Evolutionary conservation across 2,797 vertebrate genomes (phyloP).

Genomic region (Rhynchotus rufescens): DNA sequence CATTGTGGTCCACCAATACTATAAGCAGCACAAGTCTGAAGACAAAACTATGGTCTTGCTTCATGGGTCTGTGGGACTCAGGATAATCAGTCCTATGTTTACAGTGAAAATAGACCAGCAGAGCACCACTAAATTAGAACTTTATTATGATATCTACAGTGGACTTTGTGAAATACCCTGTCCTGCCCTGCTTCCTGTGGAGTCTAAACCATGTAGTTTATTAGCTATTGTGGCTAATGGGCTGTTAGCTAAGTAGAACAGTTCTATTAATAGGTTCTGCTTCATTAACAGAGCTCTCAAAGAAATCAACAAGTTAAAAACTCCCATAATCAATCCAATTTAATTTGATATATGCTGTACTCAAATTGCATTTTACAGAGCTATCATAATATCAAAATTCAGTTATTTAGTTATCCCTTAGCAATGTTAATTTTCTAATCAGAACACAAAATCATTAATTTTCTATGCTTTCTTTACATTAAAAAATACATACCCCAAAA

Average conservation of each 20-base stretch:
- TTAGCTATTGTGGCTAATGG: conserved; percentile 22
- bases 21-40: background rate
- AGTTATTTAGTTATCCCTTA: conserved; percentile 66
- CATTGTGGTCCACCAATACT: background rate
- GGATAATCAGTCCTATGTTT: background rate
- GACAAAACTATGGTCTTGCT: background rate
- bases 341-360: conserved; percentile 62
- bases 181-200: background rate
- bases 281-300: conserved; percentile 60
- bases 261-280: conserved; percentile 42
- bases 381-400: conserved; percentile 58
- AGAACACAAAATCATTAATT: conserved; percentile 68
- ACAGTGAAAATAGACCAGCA: background rate
- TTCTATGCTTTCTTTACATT: conserved; percentile 49
- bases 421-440: conserved; percentile 69
- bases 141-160: background rate
- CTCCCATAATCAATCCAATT: conserved; percentile 63
- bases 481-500: background rate
- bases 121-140: background rate
- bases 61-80: accelerated
- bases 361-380: conserved; percentile 69
- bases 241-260: conserved; percentile 30
- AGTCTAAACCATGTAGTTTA: background rate
- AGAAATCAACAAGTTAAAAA: conserved; percentile 72
- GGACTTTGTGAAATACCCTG: background rate